Percentiles rank a stretch among this genome's conserved stretches.
These are phyloP conservation scores for Hypercompe scribonia DNA, from an alignment of 2,888 invertebrate species.

Conservation along the genomic window DNA sequence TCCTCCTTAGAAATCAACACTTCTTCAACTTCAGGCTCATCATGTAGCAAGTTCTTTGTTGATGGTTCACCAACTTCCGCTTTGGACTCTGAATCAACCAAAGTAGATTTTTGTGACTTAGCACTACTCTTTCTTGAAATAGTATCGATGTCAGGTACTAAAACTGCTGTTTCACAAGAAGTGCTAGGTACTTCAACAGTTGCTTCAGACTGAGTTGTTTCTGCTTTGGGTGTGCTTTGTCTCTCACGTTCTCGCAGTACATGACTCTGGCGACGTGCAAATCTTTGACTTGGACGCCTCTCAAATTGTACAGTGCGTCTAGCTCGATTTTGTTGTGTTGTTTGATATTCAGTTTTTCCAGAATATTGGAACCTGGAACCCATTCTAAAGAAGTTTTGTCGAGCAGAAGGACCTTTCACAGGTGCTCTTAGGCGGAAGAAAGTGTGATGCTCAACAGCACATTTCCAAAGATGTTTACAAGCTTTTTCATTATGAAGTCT, in stretches of 20 bases:
- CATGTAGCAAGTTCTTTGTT: slow-evolving; percentile 76
- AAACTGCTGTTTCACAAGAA: slow-evolving; percentile 55
- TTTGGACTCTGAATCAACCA: slow-evolving; percentile 63
- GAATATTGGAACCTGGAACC: slow-evolving; percentile 98
- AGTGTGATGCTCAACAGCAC: slow-evolving; percentile 99
- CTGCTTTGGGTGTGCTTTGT: slow-evolving; percentile 77
- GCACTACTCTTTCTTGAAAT: slow-evolving; percentile 86
- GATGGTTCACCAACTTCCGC: slow-evolving; percentile 72
- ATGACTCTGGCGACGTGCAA: slow-evolving; percentile 96
- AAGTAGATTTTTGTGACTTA: slow-evolving; percentile 85
- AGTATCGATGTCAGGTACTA: slow-evolving; percentile 67
- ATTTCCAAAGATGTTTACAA: slow-evolving; percentile 99
- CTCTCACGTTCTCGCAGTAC: slow-evolving; percentile 93
- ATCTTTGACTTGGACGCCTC: slow-evolving; percentile 97
- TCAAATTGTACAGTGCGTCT: slow-evolving; percentile 98
- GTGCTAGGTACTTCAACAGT: slow-evolving; percentile 69
- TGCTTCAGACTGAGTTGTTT: slow-evolving; percentile 65
- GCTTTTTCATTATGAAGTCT: slow-evolving; percentile 98
- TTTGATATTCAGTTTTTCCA: slow-evolving; percentile 99
- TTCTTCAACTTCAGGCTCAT: slow-evolving; percentile 70
- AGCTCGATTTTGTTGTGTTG: slow-evolving; percentile 95
- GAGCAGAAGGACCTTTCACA: slow-evolving; percentile 94
- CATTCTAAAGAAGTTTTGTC: slow-evolving; percentile 99
- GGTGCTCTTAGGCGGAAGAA: slow-evolving; percentile 98
- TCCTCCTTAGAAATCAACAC: slow-evolving; percentile 80